Base-by-base conservation (phyloP, 2,888 invertebrate genomes). In the Alloscopus bannaensis region DNA sequence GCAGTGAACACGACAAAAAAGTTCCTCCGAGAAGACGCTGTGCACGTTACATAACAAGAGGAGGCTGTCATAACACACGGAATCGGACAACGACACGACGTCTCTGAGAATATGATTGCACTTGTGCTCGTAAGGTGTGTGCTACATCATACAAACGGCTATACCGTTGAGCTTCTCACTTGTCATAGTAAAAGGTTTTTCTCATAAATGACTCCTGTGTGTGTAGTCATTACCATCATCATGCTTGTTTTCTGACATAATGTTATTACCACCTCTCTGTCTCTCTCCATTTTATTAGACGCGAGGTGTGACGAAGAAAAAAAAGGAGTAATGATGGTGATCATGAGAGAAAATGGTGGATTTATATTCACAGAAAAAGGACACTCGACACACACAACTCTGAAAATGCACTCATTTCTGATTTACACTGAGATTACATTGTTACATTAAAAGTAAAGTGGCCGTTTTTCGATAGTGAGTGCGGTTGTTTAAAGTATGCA, bases 221-320 rank as follows among this genome's bases (percentile, higher is more conserved):
- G n/a, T n/a, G 59, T 57, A 24, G 47, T 55, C 36, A 52, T 52
- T 52, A 45, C 22, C 18, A 59, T 60, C 18, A 55, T 60, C 42
- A 45, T 70, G 42, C 69, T 57, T 72, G 60, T 62, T 62, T 28
- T 18, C 22, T 73, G 55, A 57, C 59, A 52, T 76, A 60, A 76
- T 68, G 66, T 68, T 66, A 59, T 70, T 71, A 76, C 66, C 52
- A 26, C 2, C 18, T 6, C 6, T 20, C 36, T 36, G 4, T 2
- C 52, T 13, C 3, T 28, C 29, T 29, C 26, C 29, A 28, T 28
- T 57, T 57, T 47, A n/a, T 3, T 57, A 6, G 57, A 57, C 3
- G 47, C n/a, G n/a, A n/a, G 6, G 36, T 36, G 36, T 36, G 36
- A 8, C 6, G 4, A 57, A 52, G 16, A 18, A 57, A 28, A 57